phyloP scores from a whole-genome alignment of 2,888 invertebrate species.

The Chaitophorus viminalis region DNA sequence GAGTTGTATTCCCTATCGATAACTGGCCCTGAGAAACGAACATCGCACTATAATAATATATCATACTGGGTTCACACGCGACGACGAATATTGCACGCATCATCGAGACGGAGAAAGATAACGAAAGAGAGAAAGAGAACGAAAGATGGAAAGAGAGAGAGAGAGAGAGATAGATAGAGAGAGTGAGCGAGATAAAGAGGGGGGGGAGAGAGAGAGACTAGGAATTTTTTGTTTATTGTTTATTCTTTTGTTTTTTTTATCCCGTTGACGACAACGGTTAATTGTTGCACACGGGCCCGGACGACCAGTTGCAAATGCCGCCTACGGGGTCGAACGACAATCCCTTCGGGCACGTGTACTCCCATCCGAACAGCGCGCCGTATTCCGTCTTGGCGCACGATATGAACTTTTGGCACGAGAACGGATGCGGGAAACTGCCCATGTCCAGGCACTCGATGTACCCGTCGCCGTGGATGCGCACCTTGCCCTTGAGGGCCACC shows the following conservation, averaged over 20 bases:
- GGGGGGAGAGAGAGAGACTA: too few species aligned
- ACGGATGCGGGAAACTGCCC: conserved; percentile 91
- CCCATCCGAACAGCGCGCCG: conserved; percentile 84
- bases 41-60: too few species aligned
- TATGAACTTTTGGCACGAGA: conserved; percentile 90
- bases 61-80: too few species aligned
- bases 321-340: conserved; percentile 90
- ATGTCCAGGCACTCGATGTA: conserved; percentile 86
- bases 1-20: conserved; percentile 34
- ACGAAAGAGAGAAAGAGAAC: too few species aligned
- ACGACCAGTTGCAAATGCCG: conserved; percentile 91
- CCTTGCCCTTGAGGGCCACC: conserved; percentile 67
- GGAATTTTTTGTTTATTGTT: too few species aligned
- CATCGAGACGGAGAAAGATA: too few species aligned
- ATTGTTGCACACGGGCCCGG: conserved; percentile 81
- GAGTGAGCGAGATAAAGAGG: too few species aligned
- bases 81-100: too few species aligned
- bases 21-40: conserved; percentile 17
- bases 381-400: conserved; percentile 87
- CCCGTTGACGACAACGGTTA: conserved; percentile 62
- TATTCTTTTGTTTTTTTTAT: neutral
- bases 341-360: conserved; percentile 87
- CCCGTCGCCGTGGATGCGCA: conserved; percentile 75
- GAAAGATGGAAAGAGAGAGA: too few species aligned
- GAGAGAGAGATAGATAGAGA: too few species aligned